These are phyloP conservation scores for Drosophila rhopaloa DNA, from an alignment of 1,140 invertebrate genomes.

Conservation along the genomic window DNA sequence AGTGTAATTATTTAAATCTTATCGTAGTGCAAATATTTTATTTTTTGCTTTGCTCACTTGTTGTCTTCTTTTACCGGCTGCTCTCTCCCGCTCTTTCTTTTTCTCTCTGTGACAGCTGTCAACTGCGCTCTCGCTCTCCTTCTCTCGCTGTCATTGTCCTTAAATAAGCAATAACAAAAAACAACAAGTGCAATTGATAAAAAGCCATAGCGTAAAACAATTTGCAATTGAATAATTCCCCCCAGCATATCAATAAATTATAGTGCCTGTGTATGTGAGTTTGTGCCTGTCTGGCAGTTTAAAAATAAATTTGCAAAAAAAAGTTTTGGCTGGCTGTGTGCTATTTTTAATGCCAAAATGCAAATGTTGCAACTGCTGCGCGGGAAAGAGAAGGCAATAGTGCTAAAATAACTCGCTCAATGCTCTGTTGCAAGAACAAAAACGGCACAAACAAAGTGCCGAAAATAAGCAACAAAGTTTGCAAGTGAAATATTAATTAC, in stretches of 20 bases:
- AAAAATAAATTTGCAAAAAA: constrained; percentile 48
- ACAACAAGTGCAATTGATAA: constrained; percentile 50
- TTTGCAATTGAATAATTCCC: constrained; percentile 39
- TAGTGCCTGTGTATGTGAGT: constrained; percentile 22
- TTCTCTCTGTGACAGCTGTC: constrained; percentile 31
- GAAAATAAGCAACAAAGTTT: constrained; percentile 39
- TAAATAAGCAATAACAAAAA: constrained; percentile 52
- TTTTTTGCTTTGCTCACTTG: constrained; percentile 64
- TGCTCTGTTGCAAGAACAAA: constrained; percentile 30
- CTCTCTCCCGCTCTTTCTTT: constrained; percentile 15
- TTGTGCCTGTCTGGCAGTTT: constrained; percentile 46
- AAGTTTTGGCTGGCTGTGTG: constrained; percentile 57
- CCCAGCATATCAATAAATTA: constrained; percentile 36
- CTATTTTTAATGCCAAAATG: constrained; percentile 65
- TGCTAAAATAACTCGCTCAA: constrained; percentile 52
- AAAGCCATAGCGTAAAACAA: constrained; percentile 26
- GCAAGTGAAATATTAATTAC: constrained; percentile 27
- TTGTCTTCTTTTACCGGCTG: constrained; percentile 66
- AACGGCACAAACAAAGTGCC: constrained; percentile 23
- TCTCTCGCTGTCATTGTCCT: constrained; percentile 45
- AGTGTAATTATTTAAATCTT: constrained; percentile 45
- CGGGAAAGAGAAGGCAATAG: constrained; percentile 9
- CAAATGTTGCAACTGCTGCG: constrained; percentile 43
- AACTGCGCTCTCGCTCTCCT: constrained; percentile 6
- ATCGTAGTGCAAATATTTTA: constrained; percentile 36